Conservation (phyloP, 2,888 invertebrate species). For the Cephus nigrinus region DNA sequence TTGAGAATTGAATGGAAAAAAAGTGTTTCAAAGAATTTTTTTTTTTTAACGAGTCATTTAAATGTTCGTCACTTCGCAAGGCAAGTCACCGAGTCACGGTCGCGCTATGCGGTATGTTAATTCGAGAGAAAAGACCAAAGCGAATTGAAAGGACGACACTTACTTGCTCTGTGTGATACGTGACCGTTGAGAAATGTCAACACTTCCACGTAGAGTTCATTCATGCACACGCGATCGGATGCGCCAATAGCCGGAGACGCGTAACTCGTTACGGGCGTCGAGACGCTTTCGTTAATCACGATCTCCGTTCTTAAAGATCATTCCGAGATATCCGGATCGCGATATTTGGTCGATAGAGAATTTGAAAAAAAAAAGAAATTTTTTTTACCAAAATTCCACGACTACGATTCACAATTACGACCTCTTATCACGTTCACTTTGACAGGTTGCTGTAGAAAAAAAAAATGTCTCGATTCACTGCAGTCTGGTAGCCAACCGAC, state of each 20-base stretch:
- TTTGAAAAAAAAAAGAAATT: background rate
- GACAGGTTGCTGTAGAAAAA: background rate
- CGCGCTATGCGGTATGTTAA: background rate
- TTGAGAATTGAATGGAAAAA: background rate
- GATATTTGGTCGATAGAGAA: background rate
- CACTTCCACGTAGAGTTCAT: slow-evolving; percentile 23
- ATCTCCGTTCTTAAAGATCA: background rate
- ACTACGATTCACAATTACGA: too few species aligned
- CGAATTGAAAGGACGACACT: background rate
- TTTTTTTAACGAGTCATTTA: background rate
- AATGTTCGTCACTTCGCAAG: background rate
- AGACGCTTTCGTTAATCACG: background rate
- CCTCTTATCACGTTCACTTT: background rate
- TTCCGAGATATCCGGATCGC: background rate
- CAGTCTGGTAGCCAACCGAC: background rate
- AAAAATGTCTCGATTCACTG: background rate
- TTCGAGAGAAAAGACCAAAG: background rate
- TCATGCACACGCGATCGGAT: slow-evolving; percentile 29
- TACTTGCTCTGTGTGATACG: background rate
- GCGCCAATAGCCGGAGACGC: slow-evolving; percentile 24
- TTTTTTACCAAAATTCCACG: background rate
- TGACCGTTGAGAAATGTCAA: slow-evolving; percentile 30
- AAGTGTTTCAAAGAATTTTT: background rate
- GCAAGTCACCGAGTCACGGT: background rate
- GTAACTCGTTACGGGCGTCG: background rate